Evolutionary conservation across 2,888 invertebrate genomes (phyloP), one percentile per base, ranked within the genome.

Genomic region (Mimas tiliae): DNA sequence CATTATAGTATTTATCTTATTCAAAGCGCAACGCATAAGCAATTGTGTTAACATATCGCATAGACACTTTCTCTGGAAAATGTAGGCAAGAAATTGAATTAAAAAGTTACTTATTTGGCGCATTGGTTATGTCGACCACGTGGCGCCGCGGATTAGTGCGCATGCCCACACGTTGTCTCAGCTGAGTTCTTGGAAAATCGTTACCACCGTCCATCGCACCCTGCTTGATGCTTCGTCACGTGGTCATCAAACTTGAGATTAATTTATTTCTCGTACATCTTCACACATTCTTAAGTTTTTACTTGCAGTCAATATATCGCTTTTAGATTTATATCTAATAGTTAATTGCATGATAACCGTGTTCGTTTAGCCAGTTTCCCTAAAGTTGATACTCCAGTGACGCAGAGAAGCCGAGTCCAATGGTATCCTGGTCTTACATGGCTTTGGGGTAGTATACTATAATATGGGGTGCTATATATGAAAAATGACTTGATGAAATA

Each of bases 181-280:
- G 93, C 92, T 92, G 93, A 82, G 85, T 80, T 83, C 80, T 80
- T 76, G 80, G 89, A 93, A 93, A 93, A 93, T 93, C 91, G 91
- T 93, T 93, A 92, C 85, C 81, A 74, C 50, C 79, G 75, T 77
- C 77, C 78, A 78, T 77, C 83, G 82, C 83, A 78, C 80, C 81
- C 77, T 80, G 80, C 76, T n/a, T n/a, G n/a, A n/a, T n/a, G n/a
- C n/a, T 82, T 77, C 70, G 73, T 81, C 86, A 88, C 85, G 83
- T 88, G 86, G 77, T 70, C 69, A 70, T 67, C 70, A 71, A 75
- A 72, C 72, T 71, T 68, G 8, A 55, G 52, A 0, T 21, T 34
- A 14, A 4, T n/a, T n/a, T 27, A 6, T 48, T 34, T 48, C n/a
- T 38, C 48, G 21, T 7, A 47, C 48, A 42, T 58, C n/a, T 12